phyloP scores from a whole-genome alignment of 2,888 invertebrate species.

The Podabrus alpinus region DNA sequence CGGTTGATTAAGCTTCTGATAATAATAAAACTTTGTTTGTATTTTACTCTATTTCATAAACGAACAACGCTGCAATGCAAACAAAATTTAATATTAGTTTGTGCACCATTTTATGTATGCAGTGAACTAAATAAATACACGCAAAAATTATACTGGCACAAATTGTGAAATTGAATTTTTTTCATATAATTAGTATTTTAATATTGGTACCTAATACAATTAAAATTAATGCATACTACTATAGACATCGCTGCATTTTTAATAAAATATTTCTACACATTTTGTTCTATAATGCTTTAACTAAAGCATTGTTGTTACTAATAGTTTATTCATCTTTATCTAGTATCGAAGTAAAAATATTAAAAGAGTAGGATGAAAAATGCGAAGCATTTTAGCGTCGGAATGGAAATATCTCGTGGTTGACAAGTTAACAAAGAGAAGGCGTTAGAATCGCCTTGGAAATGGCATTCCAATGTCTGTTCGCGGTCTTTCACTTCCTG shows the following conservation, averaged over 20 bases:
- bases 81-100: slow-evolving; percentile 20
- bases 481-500: slow-evolving; percentile 37
- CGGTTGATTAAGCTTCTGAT: slow-evolving; percentile 22
- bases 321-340: slow-evolving; percentile 15
- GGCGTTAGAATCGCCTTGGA: slow-evolving; percentile 45
- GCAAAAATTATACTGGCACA: slow-evolving; percentile 1
- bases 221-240: neutral
- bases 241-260: neutral
- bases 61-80: slow-evolving; percentile 12
- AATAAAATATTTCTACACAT: neutral
- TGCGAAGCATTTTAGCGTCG: slow-evolving; percentile 38
- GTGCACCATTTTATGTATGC: slow-evolving; percentile 11
- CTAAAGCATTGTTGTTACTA: slow-evolving; percentile 1
- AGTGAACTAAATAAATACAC: slow-evolving; percentile 11
- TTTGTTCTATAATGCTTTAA: neutral
- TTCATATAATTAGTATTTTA: neutral
- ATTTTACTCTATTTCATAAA: slow-evolving; percentile 14
- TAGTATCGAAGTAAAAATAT: slow-evolving; percentile 4
- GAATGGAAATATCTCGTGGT: slow-evolving; percentile 48
- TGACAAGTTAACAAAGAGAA: slow-evolving; percentile 49
- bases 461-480: slow-evolving; percentile 50
- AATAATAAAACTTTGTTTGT: slow-evolving; percentile 20
- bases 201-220: neutral
- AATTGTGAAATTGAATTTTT: neutral
- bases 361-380: slow-evolving; percentile 22